Conservation (phyloP, 2,797 vertebrate species). For the Eleutherodactylus coqui region DNA sequence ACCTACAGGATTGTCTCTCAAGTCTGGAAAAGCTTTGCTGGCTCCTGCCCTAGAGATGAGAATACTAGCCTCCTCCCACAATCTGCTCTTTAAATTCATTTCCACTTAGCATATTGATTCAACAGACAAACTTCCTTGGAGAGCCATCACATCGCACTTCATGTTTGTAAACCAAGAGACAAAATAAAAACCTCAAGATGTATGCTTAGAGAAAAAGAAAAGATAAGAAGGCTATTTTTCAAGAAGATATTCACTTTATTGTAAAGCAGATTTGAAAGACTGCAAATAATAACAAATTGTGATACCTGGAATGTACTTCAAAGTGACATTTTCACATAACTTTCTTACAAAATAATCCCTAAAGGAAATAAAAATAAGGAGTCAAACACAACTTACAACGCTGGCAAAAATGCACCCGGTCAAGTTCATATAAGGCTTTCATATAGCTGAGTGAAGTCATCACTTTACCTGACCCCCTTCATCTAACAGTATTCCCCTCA, state of each 20-base stretch:
- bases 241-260: conserved; percentile 30
- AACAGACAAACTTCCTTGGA: conserved; percentile 54
- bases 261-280: conserved; percentile 23
- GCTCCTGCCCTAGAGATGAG: conserved; percentile 53
- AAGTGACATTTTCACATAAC: conserved; percentile 5
- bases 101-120: conserved; percentile 59
- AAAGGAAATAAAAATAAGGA: background rate
- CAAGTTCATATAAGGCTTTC: background rate
- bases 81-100: conserved; percentile 48
- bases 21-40: conserved; percentile 56
- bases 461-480: no score
- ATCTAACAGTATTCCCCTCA: no score
- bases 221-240: conserved; percentile 30
- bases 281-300: conserved; percentile 32
- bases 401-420: background rate
- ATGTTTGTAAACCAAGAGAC: conserved; percentile 43
- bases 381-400: background rate
- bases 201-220: background rate
- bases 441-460: background rate
- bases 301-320: conserved; percentile 27
- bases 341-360: background rate
- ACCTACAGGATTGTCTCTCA: conserved; percentile 56
- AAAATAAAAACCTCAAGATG: conserved; percentile 39
- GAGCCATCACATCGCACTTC: conserved; percentile 33
- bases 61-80: conserved; percentile 28